Percentiles rank a stretch among this genome's conserved stretches.
phyloP scores from a whole-genome alignment of 2,888 invertebrate species.

The Nomada fucata region DNA sequence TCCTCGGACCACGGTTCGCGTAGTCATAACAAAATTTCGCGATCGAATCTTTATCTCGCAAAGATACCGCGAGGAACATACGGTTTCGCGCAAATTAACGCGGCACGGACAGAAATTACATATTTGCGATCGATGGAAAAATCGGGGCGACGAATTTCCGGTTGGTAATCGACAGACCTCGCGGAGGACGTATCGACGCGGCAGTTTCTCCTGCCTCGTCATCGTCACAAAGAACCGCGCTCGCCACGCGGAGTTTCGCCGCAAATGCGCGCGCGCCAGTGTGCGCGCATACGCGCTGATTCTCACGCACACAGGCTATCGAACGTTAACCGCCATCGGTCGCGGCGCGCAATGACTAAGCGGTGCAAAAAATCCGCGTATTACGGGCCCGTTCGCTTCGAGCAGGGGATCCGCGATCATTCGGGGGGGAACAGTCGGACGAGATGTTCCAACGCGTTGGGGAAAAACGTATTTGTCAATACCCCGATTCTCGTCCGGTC shows the following conservation, averaged over 20 bases:
- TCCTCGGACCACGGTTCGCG: background rate
- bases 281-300: conserved; percentile 11
- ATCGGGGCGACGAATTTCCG: conserved; percentile 27
- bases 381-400: conserved; percentile 46
- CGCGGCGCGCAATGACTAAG: conserved; percentile 73
- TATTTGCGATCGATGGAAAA: background rate
- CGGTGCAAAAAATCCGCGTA: conserved; percentile 69
- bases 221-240: conserved; percentile 12
- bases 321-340: conserved; percentile 57
- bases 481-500: background rate
- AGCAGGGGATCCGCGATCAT: conserved; percentile 56
- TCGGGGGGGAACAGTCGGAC: conserved; percentile 39
- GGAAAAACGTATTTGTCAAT: conserved; percentile 45
- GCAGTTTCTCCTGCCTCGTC: conserved; percentile 17
- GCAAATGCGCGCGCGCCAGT: conserved; percentile 19
- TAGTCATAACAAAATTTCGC: conserved; percentile 20
- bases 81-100: no score
- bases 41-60: conserved; percentile 1
- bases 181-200: conserved; percentile 54
- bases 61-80: background rate
- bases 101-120: no score
- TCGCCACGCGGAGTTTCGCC: conserved; percentile 45
- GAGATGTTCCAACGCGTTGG: conserved; percentile 47
- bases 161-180: conserved; percentile 52
- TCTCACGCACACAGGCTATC: conserved; percentile 4